Conservation (phyloP, 2,113 vertebrate species). For the Centropus bengalensis region DNA sequence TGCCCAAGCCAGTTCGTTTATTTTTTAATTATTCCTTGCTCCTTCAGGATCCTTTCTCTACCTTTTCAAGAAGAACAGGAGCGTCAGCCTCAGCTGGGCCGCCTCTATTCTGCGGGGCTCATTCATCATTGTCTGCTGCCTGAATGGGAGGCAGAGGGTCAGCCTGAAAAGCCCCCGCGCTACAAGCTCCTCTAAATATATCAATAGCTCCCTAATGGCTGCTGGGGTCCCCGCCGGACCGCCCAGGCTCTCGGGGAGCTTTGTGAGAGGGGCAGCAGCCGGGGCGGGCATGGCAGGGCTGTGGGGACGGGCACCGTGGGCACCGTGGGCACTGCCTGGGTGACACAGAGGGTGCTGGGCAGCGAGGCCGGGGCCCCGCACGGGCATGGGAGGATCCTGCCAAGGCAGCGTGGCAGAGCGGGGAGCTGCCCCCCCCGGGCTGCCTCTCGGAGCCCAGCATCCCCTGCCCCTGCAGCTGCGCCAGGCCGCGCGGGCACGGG, state of each 20-base stretch:
- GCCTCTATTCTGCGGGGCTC: constrained; percentile 41
- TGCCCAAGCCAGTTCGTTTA: constrained; percentile 22
- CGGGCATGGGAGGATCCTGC: fast-evolving
- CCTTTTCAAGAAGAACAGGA: constrained; percentile 56
- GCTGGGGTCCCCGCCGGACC: constrained; percentile 41
- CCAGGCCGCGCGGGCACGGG: neutral
- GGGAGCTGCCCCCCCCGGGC: neutral
- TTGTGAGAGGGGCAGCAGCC: neutral
- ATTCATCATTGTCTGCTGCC: constrained; percentile 66
- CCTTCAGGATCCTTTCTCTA: constrained; percentile 35
- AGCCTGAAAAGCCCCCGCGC: constrained; percentile 58
- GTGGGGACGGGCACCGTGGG: neutral
- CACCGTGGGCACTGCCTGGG: neutral
- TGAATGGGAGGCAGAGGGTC: constrained; percentile 70
- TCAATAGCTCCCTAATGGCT: constrained; percentile 49
- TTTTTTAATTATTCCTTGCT: constrained; percentile 60
- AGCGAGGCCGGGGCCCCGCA: neutral
- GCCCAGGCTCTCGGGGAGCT: constrained; percentile 14
- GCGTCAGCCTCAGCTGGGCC: constrained; percentile 55
- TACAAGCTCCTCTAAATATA: constrained; percentile 46
- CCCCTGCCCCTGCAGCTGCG: neutral
- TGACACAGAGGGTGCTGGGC: fast-evolving
- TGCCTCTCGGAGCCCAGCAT: neutral
- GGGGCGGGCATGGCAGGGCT: fast-evolving
- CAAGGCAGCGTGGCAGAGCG: neutral